Base-by-base conservation (phyloP, 1,140 invertebrate species). In the Neodiprion pinetum region DNA sequence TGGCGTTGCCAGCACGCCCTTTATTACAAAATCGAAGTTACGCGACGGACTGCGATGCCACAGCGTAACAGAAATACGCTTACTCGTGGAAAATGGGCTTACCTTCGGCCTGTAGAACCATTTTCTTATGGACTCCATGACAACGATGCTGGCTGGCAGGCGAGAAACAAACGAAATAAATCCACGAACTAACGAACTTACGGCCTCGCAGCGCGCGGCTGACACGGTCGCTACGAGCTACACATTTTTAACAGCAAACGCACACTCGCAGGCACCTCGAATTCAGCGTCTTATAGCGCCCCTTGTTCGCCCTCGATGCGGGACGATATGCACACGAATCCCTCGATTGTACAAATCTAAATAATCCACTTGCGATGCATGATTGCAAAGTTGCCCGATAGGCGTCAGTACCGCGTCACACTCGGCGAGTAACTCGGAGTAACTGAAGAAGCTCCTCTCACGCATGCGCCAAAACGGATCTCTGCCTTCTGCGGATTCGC, bases 31-130 rank as follows among this genome's bases (percentile, higher is more conserved):
- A 40, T 3, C 28, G 5, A 5, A 40, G 2, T 40, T 40, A 40
- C 28, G 28, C 28, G 28, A 40, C 5, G 5, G 28, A 5, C 28
- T 3, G 28, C 28, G 28, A 40, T 3, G 28, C 28, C 28, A 40
- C 3, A 71, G 47, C 11, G 23, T 11, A 0, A 71, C 28, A 40
- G 28, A 40, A 40, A 40, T 40, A 40, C 28, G 28, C 28, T 3
- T 40, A 40, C 28, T 40, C 28, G 2, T 61, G 17, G 66, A 75
- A 68, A 12, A 66, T 84, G 81, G 81, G 89, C 89, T 90, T 90
- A 96, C 95, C 93, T 96, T 96, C 81, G 95, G 95, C 90, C 93
- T 95, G 89, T 96, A 96, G 85, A 97, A 94, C 95, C 95, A 97
- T 91, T 95, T 96, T 90, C 95, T 91, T 82, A 97, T 91, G 79